Evolutionary conservation across 2,113 vertebrate species (phyloP).

Genomic region (Microcebus lehilahytsara): DNA sequence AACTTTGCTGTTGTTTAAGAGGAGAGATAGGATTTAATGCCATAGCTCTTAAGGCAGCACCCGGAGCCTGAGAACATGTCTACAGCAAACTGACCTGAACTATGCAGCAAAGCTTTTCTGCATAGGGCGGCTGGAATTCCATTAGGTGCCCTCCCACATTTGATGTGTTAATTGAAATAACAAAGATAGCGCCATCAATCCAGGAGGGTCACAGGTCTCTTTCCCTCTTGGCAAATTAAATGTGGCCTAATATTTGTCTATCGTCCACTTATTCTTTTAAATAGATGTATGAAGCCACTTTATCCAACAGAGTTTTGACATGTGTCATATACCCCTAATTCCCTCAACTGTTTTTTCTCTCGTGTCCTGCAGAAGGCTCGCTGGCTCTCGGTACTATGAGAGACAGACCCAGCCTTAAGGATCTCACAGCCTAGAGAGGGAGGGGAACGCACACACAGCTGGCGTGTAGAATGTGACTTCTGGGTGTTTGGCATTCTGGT

Average conservation of each 20-base stretch:
- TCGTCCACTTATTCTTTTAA: constrained; percentile 4
- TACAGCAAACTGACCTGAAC: neutral
- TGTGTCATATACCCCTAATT: neutral
- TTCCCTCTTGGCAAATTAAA: constrained; percentile 16
- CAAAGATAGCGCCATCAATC: neutral
- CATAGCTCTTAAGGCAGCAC: neutral
- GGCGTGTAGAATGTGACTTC: neutral
- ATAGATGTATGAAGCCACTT: neutral
- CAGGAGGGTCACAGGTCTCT: neutral
- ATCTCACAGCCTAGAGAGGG: neutral
- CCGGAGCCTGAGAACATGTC: neutral
- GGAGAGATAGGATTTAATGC: neutral
- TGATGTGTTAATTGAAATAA: neutral
- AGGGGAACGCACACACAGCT: neutral
- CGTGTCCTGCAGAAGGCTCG: neutral
- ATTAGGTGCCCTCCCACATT: neutral
- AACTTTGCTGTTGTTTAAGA: neutral
- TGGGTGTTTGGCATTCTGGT: neutral
- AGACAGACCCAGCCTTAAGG: neutral
- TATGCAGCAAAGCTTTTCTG: neutral
- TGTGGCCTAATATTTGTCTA: constrained; percentile 26
- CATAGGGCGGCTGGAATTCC: neutral
- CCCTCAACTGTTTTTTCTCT: neutral
- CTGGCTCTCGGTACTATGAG: neutral
- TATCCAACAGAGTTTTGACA: neutral